A percentile compares a stretch with the other conserved stretches of the same genome.
These are phyloP conservation scores for Drosophila planitibia DNA, from an alignment of 2,888 invertebrate species.

Conservation along the genomic window DNA sequence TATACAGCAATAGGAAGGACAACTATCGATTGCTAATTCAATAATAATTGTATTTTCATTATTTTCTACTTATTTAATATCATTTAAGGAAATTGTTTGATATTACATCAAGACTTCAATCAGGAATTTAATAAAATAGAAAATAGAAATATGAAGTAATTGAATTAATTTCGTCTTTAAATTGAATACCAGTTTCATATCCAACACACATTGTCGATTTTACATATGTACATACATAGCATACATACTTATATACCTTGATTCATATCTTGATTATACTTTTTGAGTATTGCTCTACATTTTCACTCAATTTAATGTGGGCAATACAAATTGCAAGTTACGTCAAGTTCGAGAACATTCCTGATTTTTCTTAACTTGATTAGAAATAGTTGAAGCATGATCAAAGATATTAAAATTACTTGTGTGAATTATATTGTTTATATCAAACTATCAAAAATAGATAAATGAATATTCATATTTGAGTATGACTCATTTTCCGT, in stretches of 20 bases:
- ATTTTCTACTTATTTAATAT: background rate
- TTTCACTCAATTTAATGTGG: background rate
- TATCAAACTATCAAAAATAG: no score
- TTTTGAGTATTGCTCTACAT: background rate
- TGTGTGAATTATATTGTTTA: background rate
- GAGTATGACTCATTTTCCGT: constrained; percentile 1
- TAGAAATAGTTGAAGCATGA: no score
- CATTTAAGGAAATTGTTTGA: background rate
- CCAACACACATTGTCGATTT: no score
- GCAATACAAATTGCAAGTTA: background rate
- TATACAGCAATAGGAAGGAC: background rate
- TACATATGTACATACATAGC: no score
- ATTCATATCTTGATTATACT: background rate
- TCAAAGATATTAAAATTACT: background rate
- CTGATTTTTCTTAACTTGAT: background rate
- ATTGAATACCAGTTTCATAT: background rate
- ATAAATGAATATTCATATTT: background rate
- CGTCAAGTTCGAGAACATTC: background rate
- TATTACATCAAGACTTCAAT: background rate
- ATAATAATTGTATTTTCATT: background rate
- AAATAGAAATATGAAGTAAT: background rate
- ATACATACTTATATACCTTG: background rate
- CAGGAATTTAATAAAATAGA: background rate
- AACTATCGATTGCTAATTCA: background rate
- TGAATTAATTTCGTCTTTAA: background rate